Evolutionary conservation across 2,113 vertebrate genomes (phyloP), one percentile per base, ranked within the genome.

Genomic region (Lucifuga dentata): DNA sequence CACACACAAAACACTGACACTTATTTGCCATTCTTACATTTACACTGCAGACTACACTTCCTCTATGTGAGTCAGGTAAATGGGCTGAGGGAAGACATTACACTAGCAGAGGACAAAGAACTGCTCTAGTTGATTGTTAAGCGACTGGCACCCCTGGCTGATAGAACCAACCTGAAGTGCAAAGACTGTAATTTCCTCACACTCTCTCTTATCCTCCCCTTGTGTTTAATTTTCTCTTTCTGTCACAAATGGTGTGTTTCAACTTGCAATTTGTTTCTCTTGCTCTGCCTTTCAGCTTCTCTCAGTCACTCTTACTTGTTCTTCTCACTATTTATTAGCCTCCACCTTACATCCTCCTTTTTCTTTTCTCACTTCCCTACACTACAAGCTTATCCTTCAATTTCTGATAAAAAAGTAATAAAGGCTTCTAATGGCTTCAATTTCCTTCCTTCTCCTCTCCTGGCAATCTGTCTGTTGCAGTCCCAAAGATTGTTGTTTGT

Each of bases 401-500:
- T 83, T 86, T 83, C 88, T 88, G 91, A 92, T 92, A 88, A 91
- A 93, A 93, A 92, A 92, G 89, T 91, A 90, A 93, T 93, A 90
- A 78, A 84, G 86, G 78, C 59, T 79, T 85, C 86, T 92, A 92
- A 91, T 90, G 83, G 87, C 79, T 89, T 90, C 87, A 86, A 84
- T 91, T 89, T 83, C 81, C 76, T 50, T 76, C 68, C 73, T 32
- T 70, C 66, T 77, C 53, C 66, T 74, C 81, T 82, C 49, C 69
- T 60, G 24, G 61, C 39, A 68, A 62, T 86, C 83, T 13, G 86
- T 76, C 83, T 55, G 87, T 89, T 87, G 67, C 65, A 71, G 79
- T 86, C 61, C 78, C 81, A 81, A 87, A 90, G 86, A 90, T 87
- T n/a, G n/a, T n/a, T n/a, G n/a, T n/a, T n/a, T n/a, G n/a, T n/a